Base-by-base conservation (phyloP, 2,113 vertebrate species). In the Prolemur simus region DNA sequence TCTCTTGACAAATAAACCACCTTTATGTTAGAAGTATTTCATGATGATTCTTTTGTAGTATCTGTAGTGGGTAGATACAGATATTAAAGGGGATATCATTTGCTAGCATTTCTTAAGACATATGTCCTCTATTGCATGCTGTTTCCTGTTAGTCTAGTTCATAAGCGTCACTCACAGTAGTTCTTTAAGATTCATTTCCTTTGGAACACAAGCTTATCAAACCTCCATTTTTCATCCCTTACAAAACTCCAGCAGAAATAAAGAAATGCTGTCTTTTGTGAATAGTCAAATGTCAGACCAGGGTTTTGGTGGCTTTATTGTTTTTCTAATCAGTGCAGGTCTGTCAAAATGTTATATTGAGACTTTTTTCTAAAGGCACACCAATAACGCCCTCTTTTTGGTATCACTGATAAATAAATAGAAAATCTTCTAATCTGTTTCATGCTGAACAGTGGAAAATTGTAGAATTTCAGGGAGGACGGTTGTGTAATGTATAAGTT, bases 161-260 rank as follows among this genome's bases (percentile, higher is more conserved):
- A 25, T 68, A 2, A 37, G 37, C 21, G 32, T 88, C 9, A 49
- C 29, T 86, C 49, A 74, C 8, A 37, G 85, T 66, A 58, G 66
- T 92, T 92, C 85, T 87, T 81, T 60, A 92, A 92, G 80, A 91
- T 91, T 94, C n/a, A 4, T 90, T 95, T 96, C 85, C 63, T 89
- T 95, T 94, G 73, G 74, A 96, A 83, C 82, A 90, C 58, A 56
- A 74, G 68, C 82, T 47, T 87, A 69, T 83, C 81, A 94, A 92
- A 74, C 23, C 20, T 90, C 39, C 39, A 39, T 94, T 85, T 95
- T 77, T 81, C 89, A 82, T 89, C 39, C 42, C 76, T n/a, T 74
- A 20, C 18, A 66, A 85, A 96, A 86, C 52, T 47, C 20, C 25
- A 56, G 81, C 81, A 66, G 91, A 97, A 76, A 42, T 64, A 52